A percentile compares a stretch with the other conserved stretches of the same genome.
These are phyloP conservation scores for Xylocopa sonorina DNA, from an alignment of 1,140 invertebrate genomes.

Conservation along the genomic window DNA sequence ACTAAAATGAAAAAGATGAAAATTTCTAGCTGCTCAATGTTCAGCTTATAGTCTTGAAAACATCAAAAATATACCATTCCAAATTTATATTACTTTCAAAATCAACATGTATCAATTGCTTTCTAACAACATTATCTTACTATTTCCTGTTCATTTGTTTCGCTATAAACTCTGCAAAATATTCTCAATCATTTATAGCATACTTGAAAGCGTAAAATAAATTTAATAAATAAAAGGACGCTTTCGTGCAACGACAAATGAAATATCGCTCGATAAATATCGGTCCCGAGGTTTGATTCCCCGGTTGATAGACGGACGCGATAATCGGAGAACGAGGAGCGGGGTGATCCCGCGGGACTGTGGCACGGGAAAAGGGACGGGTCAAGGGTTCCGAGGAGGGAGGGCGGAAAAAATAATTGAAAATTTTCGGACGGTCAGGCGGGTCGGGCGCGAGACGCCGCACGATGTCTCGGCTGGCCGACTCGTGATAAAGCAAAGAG, in stretches of 20 bases:
- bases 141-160: too few species aligned
- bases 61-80: too few species aligned
- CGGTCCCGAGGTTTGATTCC: not conserved
- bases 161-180: too few species aligned
- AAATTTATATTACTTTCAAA: too few species aligned
- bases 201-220: too few species aligned
- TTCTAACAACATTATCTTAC: too few species aligned
- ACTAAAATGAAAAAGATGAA: too few species aligned
- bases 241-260: not conserved
- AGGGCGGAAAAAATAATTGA: slow-evolving; percentile 65
- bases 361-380: not conserved
- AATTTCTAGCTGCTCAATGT: too few species aligned
- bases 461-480: slow-evolving; percentile 75
- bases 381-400: not conserved
- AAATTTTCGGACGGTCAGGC: slow-evolving; percentile 69
- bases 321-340: slow-evolving; percentile 53
- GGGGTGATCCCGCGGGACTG: slow-evolving; percentile 36
- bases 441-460: slow-evolving; percentile 14
- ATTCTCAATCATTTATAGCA: too few species aligned
- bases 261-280: not conserved
- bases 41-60: too few species aligned
- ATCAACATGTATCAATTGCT: too few species aligned
- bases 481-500: slow-evolving; percentile 82
- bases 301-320: slow-evolving; percentile 33
- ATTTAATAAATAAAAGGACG: not conserved